Base-by-base conservation (phyloP, 1,140 invertebrate genomes). In the Drosophila serrata region DNA sequence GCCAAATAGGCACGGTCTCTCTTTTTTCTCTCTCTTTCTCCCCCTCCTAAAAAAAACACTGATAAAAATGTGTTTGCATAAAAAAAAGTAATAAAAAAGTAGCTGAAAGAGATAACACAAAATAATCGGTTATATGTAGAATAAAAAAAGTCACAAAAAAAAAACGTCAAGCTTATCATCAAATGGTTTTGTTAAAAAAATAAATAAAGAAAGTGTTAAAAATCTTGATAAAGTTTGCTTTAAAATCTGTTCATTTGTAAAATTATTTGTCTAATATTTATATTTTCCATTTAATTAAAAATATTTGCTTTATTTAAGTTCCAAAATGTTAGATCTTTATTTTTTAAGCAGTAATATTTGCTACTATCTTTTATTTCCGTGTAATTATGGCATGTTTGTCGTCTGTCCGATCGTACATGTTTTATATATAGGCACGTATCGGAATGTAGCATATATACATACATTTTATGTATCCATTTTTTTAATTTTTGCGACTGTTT, bases 341-440 rank as follows among this genome's bases (percentile, higher is more conserved):
- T 13, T 33, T 51, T 49, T 17, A 33, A 19, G 1, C 12, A 15
- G 6, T 53, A 33, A 6, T 15, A 35, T 35, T 19, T 19, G 6
- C 1, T 22, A 33, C 17, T 35, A 4, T 8, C 4, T 19, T 37
- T 22, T 53, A 53, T 35, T 53, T 53, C 51, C 19, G 51, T 37
- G 31, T 37, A 35, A 22, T 22, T 11, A 53, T 22, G 33, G 31
- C 31, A 24, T 53, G 51, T 37, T 15, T 53, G 19, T 22, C 0
- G 31, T 15, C 31, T 61, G n/a, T 13, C 17, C 43, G 69, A 76
- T 76, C 73, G 73, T 63, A 76, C 73, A 76, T 76, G 73, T 19
- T 49, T 77, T 73, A 76, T 76, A 76, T 76, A 67, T 76, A 33
- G 55, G 29, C 53, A 57, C 43, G 39, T 65, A 64, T 45, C 17